Conservation (phyloP, 2,113 vertebrate genomes). For the Hippocampus zosterae region DNA sequence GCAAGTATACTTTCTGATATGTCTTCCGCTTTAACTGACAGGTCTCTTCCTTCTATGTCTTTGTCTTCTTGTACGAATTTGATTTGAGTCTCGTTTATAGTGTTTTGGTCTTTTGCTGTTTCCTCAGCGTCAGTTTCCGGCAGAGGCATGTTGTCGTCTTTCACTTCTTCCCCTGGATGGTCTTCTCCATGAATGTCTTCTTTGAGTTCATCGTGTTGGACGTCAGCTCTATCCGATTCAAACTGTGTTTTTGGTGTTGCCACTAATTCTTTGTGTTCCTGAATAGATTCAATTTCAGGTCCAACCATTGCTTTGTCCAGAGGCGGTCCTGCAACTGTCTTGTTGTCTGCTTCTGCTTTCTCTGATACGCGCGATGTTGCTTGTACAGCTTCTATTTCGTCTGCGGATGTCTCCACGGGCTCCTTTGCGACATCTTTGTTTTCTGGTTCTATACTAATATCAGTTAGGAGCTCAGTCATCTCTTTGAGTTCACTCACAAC, state of each 20-base stretch:
- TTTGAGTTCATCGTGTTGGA: not conserved
- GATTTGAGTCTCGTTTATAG: not conserved
- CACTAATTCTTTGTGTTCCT: not conserved
- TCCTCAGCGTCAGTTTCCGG: not conserved
- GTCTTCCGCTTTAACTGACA: not conserved
- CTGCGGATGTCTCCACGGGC: not conserved
- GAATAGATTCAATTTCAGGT: not conserved
- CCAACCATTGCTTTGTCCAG: not conserved
- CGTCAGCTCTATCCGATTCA: not conserved
- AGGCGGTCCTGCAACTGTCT: not conserved
- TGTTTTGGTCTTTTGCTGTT: not conserved
- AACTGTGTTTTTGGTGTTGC: not conserved
- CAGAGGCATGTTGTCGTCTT: not conserved
- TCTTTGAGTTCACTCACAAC: not conserved
- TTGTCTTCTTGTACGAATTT: not conserved
- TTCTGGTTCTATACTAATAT: not conserved
- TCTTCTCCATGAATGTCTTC: not conserved
- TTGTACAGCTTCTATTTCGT: slow-evolving; percentile 10
- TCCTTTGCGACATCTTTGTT: not conserved
- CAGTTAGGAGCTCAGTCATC: not conserved
- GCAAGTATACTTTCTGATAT: not conserved
- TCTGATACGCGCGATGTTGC: not conserved
- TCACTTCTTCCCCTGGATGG: not conserved
- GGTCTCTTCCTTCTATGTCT: not conserved
- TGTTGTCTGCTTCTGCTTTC: not conserved